phyloP scores from a whole-genome alignment of 2,888 invertebrate species.

The Drosophila nigricruria region DNA sequence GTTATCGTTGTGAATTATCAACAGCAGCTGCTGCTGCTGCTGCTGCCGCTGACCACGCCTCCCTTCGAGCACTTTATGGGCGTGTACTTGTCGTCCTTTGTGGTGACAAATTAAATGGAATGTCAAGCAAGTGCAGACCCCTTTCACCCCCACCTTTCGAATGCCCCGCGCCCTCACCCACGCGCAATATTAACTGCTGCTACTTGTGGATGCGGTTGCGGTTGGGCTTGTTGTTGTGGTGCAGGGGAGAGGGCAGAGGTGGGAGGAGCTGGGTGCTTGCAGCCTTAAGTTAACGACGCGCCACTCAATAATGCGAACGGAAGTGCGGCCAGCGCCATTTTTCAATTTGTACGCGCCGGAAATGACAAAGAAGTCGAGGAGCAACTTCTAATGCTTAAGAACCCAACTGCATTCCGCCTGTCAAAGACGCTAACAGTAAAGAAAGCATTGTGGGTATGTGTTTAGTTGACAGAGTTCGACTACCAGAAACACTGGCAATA shows the following conservation, averaged over 20 bases:
- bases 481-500: not conserved
- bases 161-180: not conserved
- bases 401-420: conserved; percentile 11
- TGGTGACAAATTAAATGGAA: conserved; percentile 74
- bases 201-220: conserved; percentile 22
- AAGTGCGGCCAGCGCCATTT: conserved; percentile 74
- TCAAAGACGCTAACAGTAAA: conserved; percentile 1
- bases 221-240: conserved; percentile 4
- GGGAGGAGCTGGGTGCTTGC: not conserved
- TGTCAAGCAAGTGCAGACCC: conserved; percentile 42
- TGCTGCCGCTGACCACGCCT: conserved; percentile 44
- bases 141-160: not conserved
- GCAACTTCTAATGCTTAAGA: conserved; percentile 32
- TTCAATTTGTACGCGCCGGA: conserved; percentile 75
- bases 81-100: conserved; percentile 34
- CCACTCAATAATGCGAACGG: conserved; percentile 70
- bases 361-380: conserved; percentile 59
- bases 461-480: not conserved
- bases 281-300: conserved; percentile 67
- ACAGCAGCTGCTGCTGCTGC: conserved; percentile 26
- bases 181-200: conserved; percentile 23
- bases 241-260: not conserved
- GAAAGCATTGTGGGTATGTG: not conserved
- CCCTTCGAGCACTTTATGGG: conserved; percentile 22
- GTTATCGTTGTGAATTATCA: conserved; percentile 41